Conservation (phyloP, 2,888 invertebrate genomes). For the Caenorhabditis sp. region DNA sequence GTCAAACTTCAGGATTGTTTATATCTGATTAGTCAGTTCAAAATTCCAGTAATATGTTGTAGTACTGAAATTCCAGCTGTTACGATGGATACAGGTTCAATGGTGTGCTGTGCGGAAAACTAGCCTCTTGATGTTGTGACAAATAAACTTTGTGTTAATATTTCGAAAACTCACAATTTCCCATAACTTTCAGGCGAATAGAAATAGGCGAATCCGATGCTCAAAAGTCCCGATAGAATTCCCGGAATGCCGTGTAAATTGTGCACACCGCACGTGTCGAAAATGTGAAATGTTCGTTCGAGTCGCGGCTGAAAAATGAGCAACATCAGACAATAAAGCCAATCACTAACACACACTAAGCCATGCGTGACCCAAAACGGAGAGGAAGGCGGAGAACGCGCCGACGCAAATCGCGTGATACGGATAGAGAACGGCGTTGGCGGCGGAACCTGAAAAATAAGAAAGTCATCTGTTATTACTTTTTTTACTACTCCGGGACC, state of each 20-base stretch:
- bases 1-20: no score
- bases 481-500: no score
- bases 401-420: slow-evolving; percentile 70
- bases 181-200: slow-evolving; percentile 55
- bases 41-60: no score
- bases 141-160: neutral
- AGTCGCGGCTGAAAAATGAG: slow-evolving; percentile 54
- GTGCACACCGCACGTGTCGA: slow-evolving; percentile 92
- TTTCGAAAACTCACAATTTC: slow-evolving; percentile 42
- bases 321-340: slow-evolving; percentile 65
- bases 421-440: slow-evolving; percentile 72
- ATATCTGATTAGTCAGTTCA: no score
- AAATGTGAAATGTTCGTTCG: slow-evolving; percentile 75
- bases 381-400: slow-evolving; percentile 62
- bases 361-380: slow-evolving; percentile 68
- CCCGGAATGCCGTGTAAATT: slow-evolving; percentile 97
- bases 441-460: slow-evolving; percentile 63
- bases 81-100: no score
- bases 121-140: neutral
- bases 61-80: no score
- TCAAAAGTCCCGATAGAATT: slow-evolving; percentile 79
- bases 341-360: slow-evolving; percentile 56
- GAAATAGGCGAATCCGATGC: slow-evolving; percentile 53
- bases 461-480: no score
- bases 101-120: neutral